These are phyloP conservation scores for Drosophila nigrodunni DNA, from an alignment of 1,140 invertebrate species.

Conservation along the genomic window DNA sequence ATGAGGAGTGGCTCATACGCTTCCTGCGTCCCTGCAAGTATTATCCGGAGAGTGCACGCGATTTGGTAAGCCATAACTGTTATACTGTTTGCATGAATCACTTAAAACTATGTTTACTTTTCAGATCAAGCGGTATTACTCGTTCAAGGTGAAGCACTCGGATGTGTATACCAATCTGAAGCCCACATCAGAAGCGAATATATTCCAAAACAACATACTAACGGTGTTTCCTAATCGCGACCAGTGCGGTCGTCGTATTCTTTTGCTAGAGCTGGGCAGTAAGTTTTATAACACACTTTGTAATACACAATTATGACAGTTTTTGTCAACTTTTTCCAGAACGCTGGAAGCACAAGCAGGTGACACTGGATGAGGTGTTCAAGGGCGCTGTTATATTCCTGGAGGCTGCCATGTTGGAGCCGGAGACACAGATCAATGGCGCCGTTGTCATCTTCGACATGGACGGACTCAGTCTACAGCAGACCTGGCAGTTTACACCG, in stretches of 20 bases:
- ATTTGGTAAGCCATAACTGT: slow-evolving; percentile 87
- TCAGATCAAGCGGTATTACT: slow-evolving; percentile 91
- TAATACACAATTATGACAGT: slow-evolving; percentile 7
- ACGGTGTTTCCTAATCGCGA: slow-evolving; percentile 91
- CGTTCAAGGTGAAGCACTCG: slow-evolving; percentile 91
- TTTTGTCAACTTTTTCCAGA: slow-evolving; percentile 85
- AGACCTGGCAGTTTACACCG: slow-evolving; percentile 93
- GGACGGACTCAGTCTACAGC: slow-evolving; percentile 91
- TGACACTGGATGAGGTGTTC: slow-evolving; percentile 91
- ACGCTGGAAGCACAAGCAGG: slow-evolving; percentile 93
- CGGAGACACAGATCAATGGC: slow-evolving; percentile 90
- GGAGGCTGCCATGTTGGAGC: slow-evolving; percentile 92
- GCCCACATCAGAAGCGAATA: slow-evolving; percentile 90
- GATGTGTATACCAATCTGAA: slow-evolving; percentile 89
- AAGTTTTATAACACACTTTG: slow-evolving; percentile 82
- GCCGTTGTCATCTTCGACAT: slow-evolving; percentile 93
- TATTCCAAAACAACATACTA: slow-evolving; percentile 91
- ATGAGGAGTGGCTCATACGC: slow-evolving; percentile 90
- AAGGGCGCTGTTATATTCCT: slow-evolving; percentile 92
- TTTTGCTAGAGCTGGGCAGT: slow-evolving; percentile 92
- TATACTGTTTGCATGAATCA: background rate
- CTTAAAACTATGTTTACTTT: background rate
- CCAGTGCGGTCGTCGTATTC: slow-evolving; percentile 89
- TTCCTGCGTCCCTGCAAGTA: slow-evolving; percentile 92
- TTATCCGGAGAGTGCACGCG: slow-evolving; percentile 90